These are phyloP conservation scores for Drosophila peninsularis DNA, from an alignment of 2,888 invertebrate genomes.

Conservation along the genomic window DNA sequence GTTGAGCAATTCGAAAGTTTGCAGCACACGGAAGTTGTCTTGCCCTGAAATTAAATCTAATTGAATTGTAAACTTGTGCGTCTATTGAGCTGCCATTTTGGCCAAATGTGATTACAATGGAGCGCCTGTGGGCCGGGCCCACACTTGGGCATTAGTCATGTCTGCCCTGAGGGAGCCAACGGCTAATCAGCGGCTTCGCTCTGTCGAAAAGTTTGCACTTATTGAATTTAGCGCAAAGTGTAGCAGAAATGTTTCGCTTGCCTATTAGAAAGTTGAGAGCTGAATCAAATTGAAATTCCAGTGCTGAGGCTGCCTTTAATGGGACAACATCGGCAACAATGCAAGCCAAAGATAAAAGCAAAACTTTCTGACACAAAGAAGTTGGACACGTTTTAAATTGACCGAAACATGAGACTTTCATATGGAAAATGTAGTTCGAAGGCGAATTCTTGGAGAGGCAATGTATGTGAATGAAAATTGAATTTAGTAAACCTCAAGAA, in stretches of 20 bases:
- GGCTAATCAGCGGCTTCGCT: conserved; percentile 72
- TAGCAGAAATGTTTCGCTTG: conserved; percentile 57
- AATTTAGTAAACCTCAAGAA: background rate
- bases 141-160: conserved; percentile 72
- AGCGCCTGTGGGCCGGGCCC: background rate
- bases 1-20: conserved; percentile 25
- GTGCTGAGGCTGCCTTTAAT: conserved; percentile 23
- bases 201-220: conserved; percentile 49
- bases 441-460: background rate
- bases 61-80: conserved; percentile 69
- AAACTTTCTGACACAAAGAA: conserved; percentile 2
- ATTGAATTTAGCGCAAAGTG: conserved; percentile 65
- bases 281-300: conserved; percentile 49
- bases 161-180: conserved; percentile 8
- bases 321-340: conserved; percentile 32
- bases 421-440: background rate
- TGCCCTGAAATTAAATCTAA: conserved; percentile 68
- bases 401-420: background rate
- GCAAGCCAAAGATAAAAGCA: conserved; percentile 22
- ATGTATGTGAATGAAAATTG: background rate
- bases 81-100: conserved; percentile 63
- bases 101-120: conserved; percentile 73
- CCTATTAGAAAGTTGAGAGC: conserved; percentile 56
- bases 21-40: conserved; percentile 34
- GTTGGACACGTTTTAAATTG: conserved; percentile 14